Conservation (phyloP, 2,888 invertebrate species). For the Chymomyza fuscimana region DNA sequence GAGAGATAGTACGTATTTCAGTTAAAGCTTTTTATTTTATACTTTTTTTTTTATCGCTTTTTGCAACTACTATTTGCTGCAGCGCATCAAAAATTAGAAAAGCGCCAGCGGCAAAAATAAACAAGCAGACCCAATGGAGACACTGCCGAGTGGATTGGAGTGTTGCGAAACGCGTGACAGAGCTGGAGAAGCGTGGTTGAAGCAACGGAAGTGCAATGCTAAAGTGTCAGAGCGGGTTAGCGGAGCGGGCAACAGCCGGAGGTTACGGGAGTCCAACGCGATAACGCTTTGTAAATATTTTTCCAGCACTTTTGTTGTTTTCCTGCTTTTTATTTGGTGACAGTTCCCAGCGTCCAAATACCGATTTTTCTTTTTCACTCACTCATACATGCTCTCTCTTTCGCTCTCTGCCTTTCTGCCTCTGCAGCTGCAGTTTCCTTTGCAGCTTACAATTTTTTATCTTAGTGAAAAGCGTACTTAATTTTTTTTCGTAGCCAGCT, state of each 20-base stretch:
- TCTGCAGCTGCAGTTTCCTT: conserved; percentile 63
- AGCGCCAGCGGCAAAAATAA: conserved; percentile 64
- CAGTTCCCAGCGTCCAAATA: neutral
- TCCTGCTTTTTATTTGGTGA: conserved; percentile 1
- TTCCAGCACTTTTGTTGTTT: conserved; percentile 65
- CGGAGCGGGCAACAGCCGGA: neutral
- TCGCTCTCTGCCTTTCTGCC: conserved; percentile 27
- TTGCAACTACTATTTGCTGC: conserved; percentile 58
- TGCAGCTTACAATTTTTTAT: conserved; percentile 63
- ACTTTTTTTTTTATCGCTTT: conserved; percentile 35
- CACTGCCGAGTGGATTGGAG: conserved; percentile 13
- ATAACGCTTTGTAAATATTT: conserved; percentile 73
- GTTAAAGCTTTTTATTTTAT: conserved; percentile 51
- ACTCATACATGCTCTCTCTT: conserved; percentile 11
- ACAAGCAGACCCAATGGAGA: conserved; percentile 58
- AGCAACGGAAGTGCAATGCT: neutral
- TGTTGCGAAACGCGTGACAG: conserved; percentile 1
- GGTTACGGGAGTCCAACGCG: conserved; percentile 25
- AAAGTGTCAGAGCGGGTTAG: neutral
- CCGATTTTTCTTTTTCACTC: conserved; percentile 7
- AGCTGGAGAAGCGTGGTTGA: neutral
- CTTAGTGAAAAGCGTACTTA: conserved; percentile 34
- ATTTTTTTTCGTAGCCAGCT: conserved; percentile 57
- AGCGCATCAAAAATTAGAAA: conserved; percentile 65
- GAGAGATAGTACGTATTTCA: neutral